Evolutionary conservation across 2,797 vertebrate genomes (phyloP).

Genomic region (Sebastes diaconus): DNA sequence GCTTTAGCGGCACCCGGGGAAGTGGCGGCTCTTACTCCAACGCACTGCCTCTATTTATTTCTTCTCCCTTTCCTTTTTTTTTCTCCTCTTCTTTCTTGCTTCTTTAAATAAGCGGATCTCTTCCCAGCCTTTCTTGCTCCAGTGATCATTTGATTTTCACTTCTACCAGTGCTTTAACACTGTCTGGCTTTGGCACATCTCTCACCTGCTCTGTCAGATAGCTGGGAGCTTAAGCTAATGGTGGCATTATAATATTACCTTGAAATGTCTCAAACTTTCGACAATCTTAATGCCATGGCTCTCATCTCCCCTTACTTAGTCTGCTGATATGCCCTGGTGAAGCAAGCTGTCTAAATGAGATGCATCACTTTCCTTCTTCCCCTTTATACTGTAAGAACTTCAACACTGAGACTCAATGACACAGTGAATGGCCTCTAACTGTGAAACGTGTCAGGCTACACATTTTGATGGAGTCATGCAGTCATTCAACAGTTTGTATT

Average conservation of each 20-base stretch:
- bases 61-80: not conserved
- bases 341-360: constrained; percentile 43
- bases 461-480: constrained; percentile 9
- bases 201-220: constrained; percentile 50
- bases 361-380: constrained; percentile 24
- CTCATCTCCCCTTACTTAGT: constrained; percentile 50
- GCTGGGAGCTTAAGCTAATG: constrained; percentile 53
- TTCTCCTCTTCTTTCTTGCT: not conserved
- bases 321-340: constrained; percentile 33
- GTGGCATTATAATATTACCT: constrained; percentile 78
- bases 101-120: constrained; percentile 43
- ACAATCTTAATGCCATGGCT: constrained; percentile 68
- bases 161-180: constrained; percentile 12
- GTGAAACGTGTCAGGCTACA: constrained; percentile 20
- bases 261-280: constrained; percentile 51
- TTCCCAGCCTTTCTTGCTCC: constrained; percentile 20
- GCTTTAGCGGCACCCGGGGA: constrained; percentile 42
- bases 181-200: constrained; percentile 23
- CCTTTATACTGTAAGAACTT: constrained; percentile 17
- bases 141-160: constrained; percentile 48
- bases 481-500: constrained; percentile 42
- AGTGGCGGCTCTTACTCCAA: constrained; percentile 32
- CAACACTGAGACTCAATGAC: not conserved
- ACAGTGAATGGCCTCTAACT: constrained; percentile 16
- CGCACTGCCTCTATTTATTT: constrained; percentile 8